Base-by-base conservation (phyloP, 1,140 invertebrate species). In the Condylostylus longicornis region DNA sequence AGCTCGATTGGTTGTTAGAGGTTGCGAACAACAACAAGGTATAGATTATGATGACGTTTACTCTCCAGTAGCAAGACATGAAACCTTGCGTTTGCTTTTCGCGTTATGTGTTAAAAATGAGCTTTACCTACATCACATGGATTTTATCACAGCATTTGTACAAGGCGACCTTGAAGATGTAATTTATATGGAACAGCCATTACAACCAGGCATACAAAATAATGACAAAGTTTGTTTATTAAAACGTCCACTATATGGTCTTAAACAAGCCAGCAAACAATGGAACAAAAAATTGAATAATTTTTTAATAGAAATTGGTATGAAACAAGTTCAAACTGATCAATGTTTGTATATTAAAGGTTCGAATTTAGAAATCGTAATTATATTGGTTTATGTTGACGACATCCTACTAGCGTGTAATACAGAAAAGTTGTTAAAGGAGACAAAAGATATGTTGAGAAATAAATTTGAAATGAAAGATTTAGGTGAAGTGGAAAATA, bases 1-100 rank as follows among this genome's bases (percentile, higher is more conserved):
- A 45, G 62, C 63, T 25, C 38, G 62, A 22, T 47, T 63, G 28
- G 56, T 66, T 17, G 55, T 54, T n/a, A 52, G 50, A 33, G 62
- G 62, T 6, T 65, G 39, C 42, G 42, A 33, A 18, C 60, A 63
- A 44, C 39, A 39, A 22, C 7, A 31, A 22, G 58, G 55, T n/a
- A 35, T 53, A 18, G 57, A 64, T 43, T 62, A 59, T 35, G 19
- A 39, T 18, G 51, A 59, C 30, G 51, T 44, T 6, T 59, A 58
- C 45, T 44, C 46, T 10, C 53, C 49, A 32, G 50, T 58, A 0
- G 45, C 47, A 2, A 41, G 50, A n/a, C 43, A 44, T 40, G 40
- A 42, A 18, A 38, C 53, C 9, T 33, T 62, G 7, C 17, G 50
- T 19, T 32, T 44, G 3, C 32, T 53, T 4, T 43, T 47, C 1